Base-by-base conservation (phyloP, 2,888 invertebrate genomes). In the Tetranychus truncatus region DNA sequence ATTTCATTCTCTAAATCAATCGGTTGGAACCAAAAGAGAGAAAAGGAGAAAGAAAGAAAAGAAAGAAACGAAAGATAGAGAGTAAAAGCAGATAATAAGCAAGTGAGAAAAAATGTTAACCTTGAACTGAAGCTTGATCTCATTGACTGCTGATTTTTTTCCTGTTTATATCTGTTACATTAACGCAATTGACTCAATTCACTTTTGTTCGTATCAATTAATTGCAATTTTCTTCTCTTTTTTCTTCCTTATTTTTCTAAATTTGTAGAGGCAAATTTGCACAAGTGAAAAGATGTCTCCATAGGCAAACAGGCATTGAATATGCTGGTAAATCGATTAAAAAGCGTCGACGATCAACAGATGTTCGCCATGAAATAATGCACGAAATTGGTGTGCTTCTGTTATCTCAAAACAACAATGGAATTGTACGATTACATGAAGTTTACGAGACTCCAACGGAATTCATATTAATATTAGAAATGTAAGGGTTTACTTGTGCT, bases 311-410 rank as follows among this genome's bases (percentile, higher is more conserved):
- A 75, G 91, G 91, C 77, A 88, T 89, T 81, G 90, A 91, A 82
- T 95, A 91, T 84, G 96, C 95, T n/a, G 95, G 95, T 78, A 96
- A 96, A 86, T 93, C 92, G 84, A 85, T 86, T 74, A 89, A 94
- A 80, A 89, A 92, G 84, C 90, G 95, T 82, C 86, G 95, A 81
- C 83, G 85, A 78, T 86, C 86, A 8, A 84, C 84, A 77, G 89
- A 94, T 83, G 89, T 92, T 80, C 89, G 92, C 18, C 79, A 91
- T 80, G 93, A 95, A 84, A 91, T 95, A 80, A 87, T 92, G 79
- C 93, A 95, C 84, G 96, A 96, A 84, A 91, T 95, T 78, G 92
- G 93, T 74, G 92, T 95, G 79, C 86, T 95, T 78, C 87, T 93
- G 78, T 87, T 89, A 74, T 88, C 89, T 81, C 82, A 82, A 77